phyloP scores from a whole-genome alignment of 2,113 vertebrate species.

The Riparia riparia region DNA sequence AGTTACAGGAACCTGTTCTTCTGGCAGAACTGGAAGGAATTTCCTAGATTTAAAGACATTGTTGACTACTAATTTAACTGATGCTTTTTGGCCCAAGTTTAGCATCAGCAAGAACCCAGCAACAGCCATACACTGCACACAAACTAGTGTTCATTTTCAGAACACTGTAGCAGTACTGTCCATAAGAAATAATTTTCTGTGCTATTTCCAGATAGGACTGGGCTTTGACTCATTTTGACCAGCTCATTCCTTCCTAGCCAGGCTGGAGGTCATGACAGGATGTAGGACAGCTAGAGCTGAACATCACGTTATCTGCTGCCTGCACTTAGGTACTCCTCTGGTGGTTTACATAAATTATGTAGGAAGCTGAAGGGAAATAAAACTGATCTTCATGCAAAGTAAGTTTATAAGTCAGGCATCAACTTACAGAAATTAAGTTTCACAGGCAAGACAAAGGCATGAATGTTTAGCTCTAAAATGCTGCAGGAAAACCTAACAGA shows the following conservation, averaged over 20 bases:
- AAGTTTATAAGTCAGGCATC: neutral
- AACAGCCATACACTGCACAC: neutral
- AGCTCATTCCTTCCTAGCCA: neutral
- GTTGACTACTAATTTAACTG: neutral
- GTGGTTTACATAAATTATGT: neutral
- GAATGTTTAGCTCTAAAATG: neutral
- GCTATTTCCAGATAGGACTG: neutral
- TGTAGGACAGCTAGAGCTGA: neutral
- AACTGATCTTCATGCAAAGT: neutral
- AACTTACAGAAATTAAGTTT: neutral
- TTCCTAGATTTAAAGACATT: neutral
- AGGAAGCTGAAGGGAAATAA: neutral
- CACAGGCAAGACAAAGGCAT: neutral
- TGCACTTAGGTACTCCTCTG: neutral
- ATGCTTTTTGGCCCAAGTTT: fast-evolving
- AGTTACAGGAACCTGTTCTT: neutral
- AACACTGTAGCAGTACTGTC: neutral
- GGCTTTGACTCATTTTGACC: neutral
- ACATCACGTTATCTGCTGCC: fast-evolving
- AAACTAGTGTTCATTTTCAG: neutral
- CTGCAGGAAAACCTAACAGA: neutral
- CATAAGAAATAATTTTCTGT: neutral
- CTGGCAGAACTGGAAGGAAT: neutral
- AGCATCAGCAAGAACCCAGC: neutral
- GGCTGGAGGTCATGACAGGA: neutral